phyloP scores from a whole-genome alignment of 2,797 vertebrate species.

The Hoplostethus mediterraneus region DNA sequence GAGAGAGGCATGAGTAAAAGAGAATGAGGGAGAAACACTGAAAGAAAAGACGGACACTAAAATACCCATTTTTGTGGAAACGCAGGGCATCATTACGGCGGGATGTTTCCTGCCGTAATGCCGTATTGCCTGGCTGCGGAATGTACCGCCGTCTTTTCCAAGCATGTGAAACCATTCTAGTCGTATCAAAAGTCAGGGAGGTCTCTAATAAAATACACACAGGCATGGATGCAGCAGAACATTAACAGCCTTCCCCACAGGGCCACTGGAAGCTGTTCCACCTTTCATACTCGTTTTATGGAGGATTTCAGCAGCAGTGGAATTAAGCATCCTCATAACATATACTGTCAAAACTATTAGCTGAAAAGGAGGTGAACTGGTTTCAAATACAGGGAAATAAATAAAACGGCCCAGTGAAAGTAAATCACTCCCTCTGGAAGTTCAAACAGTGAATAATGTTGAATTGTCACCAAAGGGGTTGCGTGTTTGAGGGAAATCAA shows the following conservation, averaged over 20 bases:
- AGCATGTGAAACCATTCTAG: constrained; percentile 29
- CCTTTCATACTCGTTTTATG: constrained; percentile 20
- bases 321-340: constrained; percentile 22
- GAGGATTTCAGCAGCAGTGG: neutral
- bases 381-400: neutral
- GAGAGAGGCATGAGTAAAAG: constrained; percentile 44
- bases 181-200: constrained; percentile 20
- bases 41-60: constrained; percentile 28
- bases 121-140: neutral
- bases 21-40: constrained; percentile 27
- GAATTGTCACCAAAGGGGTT: constrained; percentile 21
- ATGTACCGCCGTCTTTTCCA: constrained; percentile 14
- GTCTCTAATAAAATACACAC: constrained; percentile 25
- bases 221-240: constrained; percentile 35
- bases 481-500: constrained; percentile 26
- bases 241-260: constrained; percentile 22
- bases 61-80: constrained; percentile 49
- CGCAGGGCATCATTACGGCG: constrained; percentile 40
- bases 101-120: constrained; percentile 27
- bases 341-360: constrained; percentile 18
- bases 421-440: constrained; percentile 2
- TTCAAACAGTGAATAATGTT: constrained; percentile 4
- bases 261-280: neutral
- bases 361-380: neutral
- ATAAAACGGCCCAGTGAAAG: constrained; percentile 30